These are phyloP conservation scores for Reticulitermes speratus DNA, from an alignment of 1,140 invertebrate genomes.

Conservation along the genomic window DNA sequence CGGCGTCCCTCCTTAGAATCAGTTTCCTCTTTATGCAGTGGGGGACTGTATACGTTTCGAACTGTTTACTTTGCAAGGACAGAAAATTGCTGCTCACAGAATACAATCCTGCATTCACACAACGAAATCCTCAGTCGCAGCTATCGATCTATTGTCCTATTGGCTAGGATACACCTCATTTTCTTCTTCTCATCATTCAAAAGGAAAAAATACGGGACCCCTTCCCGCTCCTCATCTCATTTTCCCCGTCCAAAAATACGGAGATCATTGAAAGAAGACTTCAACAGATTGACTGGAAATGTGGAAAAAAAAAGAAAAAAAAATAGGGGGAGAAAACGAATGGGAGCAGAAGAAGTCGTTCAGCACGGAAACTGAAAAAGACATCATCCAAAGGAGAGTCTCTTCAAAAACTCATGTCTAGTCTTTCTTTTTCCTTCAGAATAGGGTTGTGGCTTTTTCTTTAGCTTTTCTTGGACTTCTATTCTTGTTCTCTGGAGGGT, in stretches of 20 bases:
- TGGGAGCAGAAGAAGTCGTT: conserved; percentile 3
- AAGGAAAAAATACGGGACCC: neutral
- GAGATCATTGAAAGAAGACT: neutral
- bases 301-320: neutral
- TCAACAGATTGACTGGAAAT: conserved; percentile 18
- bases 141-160: conserved; percentile 8
- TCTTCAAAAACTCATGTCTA: conserved; percentile 11
- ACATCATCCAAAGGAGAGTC: conserved; percentile 15
- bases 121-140: neutral
- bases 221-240: neutral
- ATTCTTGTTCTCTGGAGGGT: conserved; percentile 11
- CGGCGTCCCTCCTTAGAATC: neutral
- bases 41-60: neutral
- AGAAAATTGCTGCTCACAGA: neutral
- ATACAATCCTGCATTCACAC: neutral
- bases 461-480: conserved; percentile 16
- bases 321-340: neutral
- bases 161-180: conserved; percentile 5
- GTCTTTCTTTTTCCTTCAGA: conserved; percentile 9
- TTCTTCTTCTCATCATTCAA: neutral
- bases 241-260: neutral
- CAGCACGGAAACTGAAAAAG: conserved; percentile 15
- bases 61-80: neutral
- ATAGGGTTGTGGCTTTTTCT: conserved; percentile 7
- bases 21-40: neutral